Percentiles rank a stretch among this genome's conserved stretches.
Evolutionary conservation across 1,140 invertebrate species (phyloP).

Genomic region (Pogonomyrmex californicus): DNA sequence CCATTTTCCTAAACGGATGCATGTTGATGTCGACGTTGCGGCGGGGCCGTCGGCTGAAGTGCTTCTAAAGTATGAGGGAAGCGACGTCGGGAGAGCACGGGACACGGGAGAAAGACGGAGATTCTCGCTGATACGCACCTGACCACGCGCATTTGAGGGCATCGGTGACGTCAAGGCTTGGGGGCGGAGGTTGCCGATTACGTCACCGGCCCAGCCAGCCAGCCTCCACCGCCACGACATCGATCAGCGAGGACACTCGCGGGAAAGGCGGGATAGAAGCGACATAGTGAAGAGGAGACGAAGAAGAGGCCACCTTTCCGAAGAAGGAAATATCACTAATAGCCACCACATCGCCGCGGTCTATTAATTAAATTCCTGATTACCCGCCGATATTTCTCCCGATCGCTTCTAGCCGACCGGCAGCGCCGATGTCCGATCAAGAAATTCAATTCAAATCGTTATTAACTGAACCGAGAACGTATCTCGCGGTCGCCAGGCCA

Average conservation of each 20-base stretch:
- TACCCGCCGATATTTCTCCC: slow-evolving; percentile 61
- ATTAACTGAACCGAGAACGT: background rate
- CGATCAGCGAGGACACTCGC: slow-evolving; percentile 79
- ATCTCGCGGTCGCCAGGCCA: background rate
- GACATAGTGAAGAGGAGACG: slow-evolving; percentile 18
- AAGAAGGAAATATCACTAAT: slow-evolving; percentile 71
- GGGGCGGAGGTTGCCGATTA: slow-evolving; percentile 81
- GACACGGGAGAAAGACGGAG: slow-evolving; percentile 44
- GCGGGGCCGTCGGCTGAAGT: slow-evolving; percentile 38
- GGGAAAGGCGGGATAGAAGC: slow-evolving; percentile 75
- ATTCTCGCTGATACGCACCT: slow-evolving; percentile 66
- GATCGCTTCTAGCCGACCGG: slow-evolving; percentile 25
- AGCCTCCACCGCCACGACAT: slow-evolving; percentile 79
- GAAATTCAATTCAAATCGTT: slow-evolving; percentile 47
- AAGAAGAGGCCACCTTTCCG: slow-evolving; percentile 8
- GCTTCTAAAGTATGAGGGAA: slow-evolving; percentile 37
- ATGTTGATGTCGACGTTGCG: slow-evolving; percentile 50
- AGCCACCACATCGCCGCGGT: slow-evolving; percentile 46
- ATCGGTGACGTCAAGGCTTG: slow-evolving; percentile 84
- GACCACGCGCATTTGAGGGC: slow-evolving; percentile 82
- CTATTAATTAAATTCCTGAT: slow-evolving; percentile 75
- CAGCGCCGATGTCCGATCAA: background rate
- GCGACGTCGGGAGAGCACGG: background rate
- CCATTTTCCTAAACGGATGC: slow-evolving; percentile 69
- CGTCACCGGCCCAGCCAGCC: slow-evolving; percentile 81